phyloP scores from a whole-genome alignment of 1,140 invertebrate species.

The Drosophila sp. region DNA sequence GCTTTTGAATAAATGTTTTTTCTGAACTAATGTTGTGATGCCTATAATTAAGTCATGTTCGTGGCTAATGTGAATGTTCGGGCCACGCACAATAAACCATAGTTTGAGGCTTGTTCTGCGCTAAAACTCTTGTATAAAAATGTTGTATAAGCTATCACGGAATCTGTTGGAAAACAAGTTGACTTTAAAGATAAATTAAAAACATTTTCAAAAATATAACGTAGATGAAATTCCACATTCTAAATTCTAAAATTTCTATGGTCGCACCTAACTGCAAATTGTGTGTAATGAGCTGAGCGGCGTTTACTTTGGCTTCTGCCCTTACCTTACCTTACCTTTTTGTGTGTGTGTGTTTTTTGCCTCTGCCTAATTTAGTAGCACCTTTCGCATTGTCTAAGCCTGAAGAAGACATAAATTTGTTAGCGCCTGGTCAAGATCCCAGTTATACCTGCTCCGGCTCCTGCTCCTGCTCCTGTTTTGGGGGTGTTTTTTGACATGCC shows the following conservation, averaged over 20 bases:
- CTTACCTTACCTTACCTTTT: constrained; percentile 13
- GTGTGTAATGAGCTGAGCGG: constrained; percentile 79
- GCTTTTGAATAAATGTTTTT: constrained; percentile 47
- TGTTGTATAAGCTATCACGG: neutral
- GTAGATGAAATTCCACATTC: constrained; percentile 73
- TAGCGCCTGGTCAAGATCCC: constrained; percentile 71
- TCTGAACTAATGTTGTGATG: constrained; percentile 64
- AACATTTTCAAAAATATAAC: constrained; percentile 51
- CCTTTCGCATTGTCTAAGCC: constrained; percentile 70
- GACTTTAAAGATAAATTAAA: constrained; percentile 5
- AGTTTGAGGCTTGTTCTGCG: neutral
- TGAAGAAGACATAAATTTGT: constrained; percentile 80
- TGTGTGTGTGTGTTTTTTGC: constrained; percentile 26
- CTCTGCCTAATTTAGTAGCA: constrained; percentile 62
- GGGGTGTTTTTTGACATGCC: constrained; percentile 51
- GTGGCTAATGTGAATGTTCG: constrained; percentile 56
- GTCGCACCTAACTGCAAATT: constrained; percentile 82
- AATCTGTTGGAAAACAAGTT: neutral
- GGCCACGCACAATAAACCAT: constrained; percentile 12
- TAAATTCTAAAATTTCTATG: constrained; percentile 82
- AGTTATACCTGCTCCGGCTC: constrained; percentile 20
- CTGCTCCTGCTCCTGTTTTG: constrained; percentile 35
- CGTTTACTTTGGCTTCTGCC: constrained; percentile 52
- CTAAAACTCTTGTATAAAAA: neutral
- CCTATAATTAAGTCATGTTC: constrained; percentile 67